Conservation (phyloP, 2,113 vertebrate species). For the Casuarius casuarius region DNA sequence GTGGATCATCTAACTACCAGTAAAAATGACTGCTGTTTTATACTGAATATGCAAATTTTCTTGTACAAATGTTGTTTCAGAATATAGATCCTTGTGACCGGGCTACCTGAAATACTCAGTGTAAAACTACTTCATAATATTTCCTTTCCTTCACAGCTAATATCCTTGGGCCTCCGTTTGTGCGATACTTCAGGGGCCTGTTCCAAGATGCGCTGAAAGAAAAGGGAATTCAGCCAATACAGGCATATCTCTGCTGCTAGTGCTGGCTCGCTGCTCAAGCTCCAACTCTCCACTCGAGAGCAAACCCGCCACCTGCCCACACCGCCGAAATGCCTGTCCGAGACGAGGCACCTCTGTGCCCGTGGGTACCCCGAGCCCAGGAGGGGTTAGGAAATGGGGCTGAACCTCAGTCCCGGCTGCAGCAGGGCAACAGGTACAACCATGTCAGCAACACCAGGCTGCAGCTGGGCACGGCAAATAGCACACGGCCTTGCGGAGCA, state of each 20-base stretch:
- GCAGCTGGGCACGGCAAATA: background rate
- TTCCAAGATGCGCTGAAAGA: background rate
- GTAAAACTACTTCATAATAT: background rate
- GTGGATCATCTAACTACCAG: background rate
- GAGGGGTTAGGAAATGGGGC: background rate
- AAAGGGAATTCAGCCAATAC: background rate
- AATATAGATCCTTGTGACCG: background rate
- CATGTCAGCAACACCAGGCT: background rate
- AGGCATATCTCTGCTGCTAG: background rate
- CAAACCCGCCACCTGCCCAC: background rate
- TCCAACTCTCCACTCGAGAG: background rate
- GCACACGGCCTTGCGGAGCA: background rate
- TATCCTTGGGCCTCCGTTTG: constrained; percentile 31
- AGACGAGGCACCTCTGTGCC: constrained; percentile 47
- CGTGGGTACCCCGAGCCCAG: background rate
- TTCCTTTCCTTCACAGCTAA: background rate
- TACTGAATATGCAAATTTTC: background rate
- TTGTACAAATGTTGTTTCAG: background rate
- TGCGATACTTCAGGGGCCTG: background rate
- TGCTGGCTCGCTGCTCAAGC: background rate
- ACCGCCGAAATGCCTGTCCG: background rate
- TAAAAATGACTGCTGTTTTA: background rate
- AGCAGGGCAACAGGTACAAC: background rate
- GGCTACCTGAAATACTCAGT: background rate
- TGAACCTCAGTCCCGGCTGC: background rate